Evolutionary conservation across 2,888 invertebrate genomes (phyloP).

Genomic region (Pandemis corylana): DNA sequence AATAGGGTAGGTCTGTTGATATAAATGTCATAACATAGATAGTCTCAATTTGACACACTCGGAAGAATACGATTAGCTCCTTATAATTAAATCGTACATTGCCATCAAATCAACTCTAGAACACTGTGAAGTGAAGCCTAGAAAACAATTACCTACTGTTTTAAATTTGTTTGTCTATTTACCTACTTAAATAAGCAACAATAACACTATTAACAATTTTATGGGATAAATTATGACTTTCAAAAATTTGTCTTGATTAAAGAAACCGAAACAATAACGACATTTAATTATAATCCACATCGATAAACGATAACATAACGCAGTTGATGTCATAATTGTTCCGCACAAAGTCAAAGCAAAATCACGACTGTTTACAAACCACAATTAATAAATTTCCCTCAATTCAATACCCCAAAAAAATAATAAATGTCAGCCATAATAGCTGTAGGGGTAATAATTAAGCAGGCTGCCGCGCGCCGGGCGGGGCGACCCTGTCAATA

Average conservation of each 20-base stretch:
- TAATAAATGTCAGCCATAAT: neutral
- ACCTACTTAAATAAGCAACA: neutral
- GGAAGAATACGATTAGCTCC: too few species aligned
- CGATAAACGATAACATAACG: neutral
- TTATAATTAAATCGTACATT: neutral
- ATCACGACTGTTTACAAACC: neutral
- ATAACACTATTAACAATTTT: neutral
- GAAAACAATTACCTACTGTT: neutral
- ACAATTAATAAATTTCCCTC: constrained; percentile 3
- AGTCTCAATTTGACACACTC: too few species aligned
- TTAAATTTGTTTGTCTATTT: neutral
- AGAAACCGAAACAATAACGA: neutral
- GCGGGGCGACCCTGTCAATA: constrained; percentile 35
- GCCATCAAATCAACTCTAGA: neutral
- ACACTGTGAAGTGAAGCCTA: neutral
- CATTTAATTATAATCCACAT: neutral
- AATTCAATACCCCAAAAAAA: neutral
- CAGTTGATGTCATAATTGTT: too few species aligned
- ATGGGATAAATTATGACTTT: neutral
- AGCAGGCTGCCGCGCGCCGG: neutral
- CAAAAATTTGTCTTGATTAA: neutral
- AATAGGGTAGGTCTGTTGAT: too few species aligned
- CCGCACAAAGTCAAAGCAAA: neutral
- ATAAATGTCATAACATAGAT: too few species aligned
- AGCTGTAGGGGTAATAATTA: neutral